A percentile compares a stretch with the other conserved stretches of the same genome.
These are phyloP conservation scores for Gambusia holbrooki DNA, from an alignment of 2,113 vertebrate species.

Conservation along the genomic window DNA sequence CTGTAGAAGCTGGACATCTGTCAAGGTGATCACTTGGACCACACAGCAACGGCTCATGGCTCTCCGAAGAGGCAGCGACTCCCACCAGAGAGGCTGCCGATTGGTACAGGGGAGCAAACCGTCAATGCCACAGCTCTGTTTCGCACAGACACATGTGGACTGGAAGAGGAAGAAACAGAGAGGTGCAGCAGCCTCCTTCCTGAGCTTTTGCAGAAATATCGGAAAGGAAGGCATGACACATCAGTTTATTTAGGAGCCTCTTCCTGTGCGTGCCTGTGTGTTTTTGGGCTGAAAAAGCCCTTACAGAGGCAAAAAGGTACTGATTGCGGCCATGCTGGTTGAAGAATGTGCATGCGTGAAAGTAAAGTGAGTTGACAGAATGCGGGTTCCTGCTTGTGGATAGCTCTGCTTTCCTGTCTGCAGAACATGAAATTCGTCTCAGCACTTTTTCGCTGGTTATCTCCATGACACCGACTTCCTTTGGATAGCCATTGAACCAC, in stretches of 20 bases:
- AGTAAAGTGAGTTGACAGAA: slow-evolving; percentile 55
- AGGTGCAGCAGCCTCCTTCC: slow-evolving; percentile 72
- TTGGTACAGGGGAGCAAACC: slow-evolving; percentile 39
- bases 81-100: slow-evolving; percentile 37
- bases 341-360: slow-evolving; percentile 9
- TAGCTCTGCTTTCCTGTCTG: slow-evolving; percentile 68
- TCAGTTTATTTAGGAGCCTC: slow-evolving; percentile 80
- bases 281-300: slow-evolving; percentile 65
- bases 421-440: slow-evolving; percentile 62
- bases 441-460: slow-evolving; percentile 78
- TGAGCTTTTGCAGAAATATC: slow-evolving; percentile 82
- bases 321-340: slow-evolving; percentile 54
- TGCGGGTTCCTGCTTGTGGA: slow-evolving; percentile 71
- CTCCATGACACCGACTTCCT: slow-evolving; percentile 70
- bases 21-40: slow-evolving; percentile 82
- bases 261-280: slow-evolving; percentile 66
- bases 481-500: slow-evolving; percentile 39
- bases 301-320: slow-evolving; percentile 67
- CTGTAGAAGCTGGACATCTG: slow-evolving; percentile 80
- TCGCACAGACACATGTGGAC: slow-evolving; percentile 37
- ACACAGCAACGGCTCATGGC: slow-evolving; percentile 78
- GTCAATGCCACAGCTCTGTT: slow-evolving; percentile 37
- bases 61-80: slow-evolving; percentile 56
- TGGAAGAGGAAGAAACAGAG: slow-evolving; percentile 59
- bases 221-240: slow-evolving; percentile 85